Conservation (phyloP, 2,113 vertebrate species). For the Tyrannus savana region DNA sequence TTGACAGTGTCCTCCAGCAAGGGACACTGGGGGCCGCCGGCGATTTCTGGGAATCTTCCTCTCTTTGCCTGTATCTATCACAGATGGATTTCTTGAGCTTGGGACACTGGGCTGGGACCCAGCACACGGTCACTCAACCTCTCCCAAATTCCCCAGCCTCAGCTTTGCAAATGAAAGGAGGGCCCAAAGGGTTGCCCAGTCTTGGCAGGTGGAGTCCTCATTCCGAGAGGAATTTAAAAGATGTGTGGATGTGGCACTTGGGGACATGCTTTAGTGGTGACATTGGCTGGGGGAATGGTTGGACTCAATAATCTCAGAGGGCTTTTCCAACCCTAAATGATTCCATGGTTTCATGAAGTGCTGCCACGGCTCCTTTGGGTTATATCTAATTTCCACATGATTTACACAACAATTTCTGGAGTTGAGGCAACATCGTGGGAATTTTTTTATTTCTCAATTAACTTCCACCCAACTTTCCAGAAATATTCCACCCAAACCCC, state of each 20-base stretch:
- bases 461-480: background rate
- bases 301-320: background rate
- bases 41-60: background rate
- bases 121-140: background rate
- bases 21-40: background rate
- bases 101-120: background rate
- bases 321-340: rapidly evolving
- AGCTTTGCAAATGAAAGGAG: background rate
- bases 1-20: background rate
- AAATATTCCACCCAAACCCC: background rate
- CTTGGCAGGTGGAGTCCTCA: background rate
- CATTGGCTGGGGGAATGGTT: background rate
- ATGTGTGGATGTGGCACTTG: background rate
- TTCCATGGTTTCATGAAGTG: background rate
- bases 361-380: background rate
- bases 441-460: background rate
- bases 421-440: rapidly evolving
- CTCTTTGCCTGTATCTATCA: background rate
- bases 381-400: background rate
- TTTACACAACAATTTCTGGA: background rate
- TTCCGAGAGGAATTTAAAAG: background rate
- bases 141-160: background rate
- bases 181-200: background rate
- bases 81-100: rapidly evolving
- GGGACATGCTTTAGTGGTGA: background rate